A percentile compares a stretch with the other conserved stretches of the same genome.
phyloP scores from a whole-genome alignment of 2,113 vertebrate species.

The Brachyistius frenatus region DNA sequence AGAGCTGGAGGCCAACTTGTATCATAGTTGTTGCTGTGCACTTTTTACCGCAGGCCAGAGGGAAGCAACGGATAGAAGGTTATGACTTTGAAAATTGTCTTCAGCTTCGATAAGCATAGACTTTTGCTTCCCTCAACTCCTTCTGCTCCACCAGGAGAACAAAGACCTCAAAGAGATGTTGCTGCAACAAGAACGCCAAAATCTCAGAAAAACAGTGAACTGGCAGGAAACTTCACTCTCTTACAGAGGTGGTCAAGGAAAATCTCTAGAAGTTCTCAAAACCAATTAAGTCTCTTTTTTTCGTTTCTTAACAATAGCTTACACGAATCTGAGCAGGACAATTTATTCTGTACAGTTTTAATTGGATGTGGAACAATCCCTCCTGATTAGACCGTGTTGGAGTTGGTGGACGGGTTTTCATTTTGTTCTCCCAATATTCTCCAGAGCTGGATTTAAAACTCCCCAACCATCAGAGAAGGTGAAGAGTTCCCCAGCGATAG shows the following conservation, averaged over 20 bases:
- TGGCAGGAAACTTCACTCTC: background rate
- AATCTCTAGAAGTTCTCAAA: slow-evolving; percentile 18
- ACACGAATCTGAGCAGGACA: slow-evolving; percentile 31
- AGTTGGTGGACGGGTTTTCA: slow-evolving; percentile 18
- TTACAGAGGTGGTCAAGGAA: slow-evolving; percentile 22
- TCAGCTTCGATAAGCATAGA: slow-evolving; percentile 41
- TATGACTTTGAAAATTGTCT: slow-evolving; percentile 57
- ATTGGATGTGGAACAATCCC: slow-evolving; percentile 60
- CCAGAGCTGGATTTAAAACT: slow-evolving; percentile 37
- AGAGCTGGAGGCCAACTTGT: slow-evolving; percentile 60
- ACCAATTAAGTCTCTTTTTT: slow-evolving; percentile 48
- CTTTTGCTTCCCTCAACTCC: slow-evolving; percentile 36
- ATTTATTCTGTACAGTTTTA: slow-evolving; percentile 54
- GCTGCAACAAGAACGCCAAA: background rate
- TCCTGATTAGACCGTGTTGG: slow-evolving; percentile 38
- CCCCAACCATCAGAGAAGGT: slow-evolving; percentile 27
- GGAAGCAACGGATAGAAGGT: slow-evolving; percentile 51
- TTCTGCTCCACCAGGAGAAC: slow-evolving; percentile 22
- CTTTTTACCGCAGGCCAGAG: slow-evolving; percentile 54
- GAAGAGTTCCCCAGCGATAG: slow-evolving; percentile 37
- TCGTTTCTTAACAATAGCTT: slow-evolving; percentile 12
- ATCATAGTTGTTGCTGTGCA: slow-evolving; percentile 51
- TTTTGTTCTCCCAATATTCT: slow-evolving; percentile 23
- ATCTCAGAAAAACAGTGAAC: slow-evolving; percentile 13
- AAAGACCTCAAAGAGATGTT: slow-evolving; percentile 51